Conservation (phyloP, 2,113 vertebrate genomes). For the Ciconia stormi region DNA sequence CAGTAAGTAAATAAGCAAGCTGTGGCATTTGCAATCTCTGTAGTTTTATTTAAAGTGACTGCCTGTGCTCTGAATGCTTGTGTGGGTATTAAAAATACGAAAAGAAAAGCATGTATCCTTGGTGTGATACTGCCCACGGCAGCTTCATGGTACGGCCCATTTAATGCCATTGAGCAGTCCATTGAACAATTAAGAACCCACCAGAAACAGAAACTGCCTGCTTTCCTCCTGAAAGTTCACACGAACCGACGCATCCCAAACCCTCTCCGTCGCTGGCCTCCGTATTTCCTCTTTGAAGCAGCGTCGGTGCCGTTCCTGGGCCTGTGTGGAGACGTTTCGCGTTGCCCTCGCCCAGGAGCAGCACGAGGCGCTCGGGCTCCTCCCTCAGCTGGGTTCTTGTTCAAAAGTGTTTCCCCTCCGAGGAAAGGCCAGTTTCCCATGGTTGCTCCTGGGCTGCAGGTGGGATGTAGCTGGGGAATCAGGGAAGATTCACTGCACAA, state of each 20-base stretch:
- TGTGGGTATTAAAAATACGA: conserved; percentile 1
- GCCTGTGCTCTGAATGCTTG: background rate
- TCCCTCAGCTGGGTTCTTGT: background rate
- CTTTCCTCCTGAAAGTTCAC: background rate
- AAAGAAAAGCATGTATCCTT: background rate
- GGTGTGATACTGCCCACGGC: conserved; percentile 35
- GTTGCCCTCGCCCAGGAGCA: rapidly evolving
- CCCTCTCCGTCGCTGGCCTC: background rate
- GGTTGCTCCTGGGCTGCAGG: background rate
- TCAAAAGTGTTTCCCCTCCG: background rate
- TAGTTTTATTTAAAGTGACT: conserved; percentile 58
- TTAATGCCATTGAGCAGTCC: conserved; percentile 51
- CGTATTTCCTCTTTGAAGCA: background rate
- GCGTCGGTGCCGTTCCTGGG: background rate
- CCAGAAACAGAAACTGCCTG: conserved; percentile 34
- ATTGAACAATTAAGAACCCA: conserved; percentile 43
- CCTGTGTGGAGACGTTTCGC: background rate
- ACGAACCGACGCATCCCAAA: background rate
- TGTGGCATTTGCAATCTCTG: conserved; percentile 45
- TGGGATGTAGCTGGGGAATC: background rate
- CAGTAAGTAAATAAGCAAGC: conserved; percentile 61
- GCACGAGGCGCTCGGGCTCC: rapidly evolving
- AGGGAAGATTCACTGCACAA: background rate
- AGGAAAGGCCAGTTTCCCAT: background rate
- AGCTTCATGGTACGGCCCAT: conserved; percentile 43